A percentile compares a stretch with the other conserved stretches of the same genome.
These are phyloP conservation scores for Pterophyllum scalare DNA, from an alignment of 2,113 vertebrate species.

Conservation along the genomic window DNA sequence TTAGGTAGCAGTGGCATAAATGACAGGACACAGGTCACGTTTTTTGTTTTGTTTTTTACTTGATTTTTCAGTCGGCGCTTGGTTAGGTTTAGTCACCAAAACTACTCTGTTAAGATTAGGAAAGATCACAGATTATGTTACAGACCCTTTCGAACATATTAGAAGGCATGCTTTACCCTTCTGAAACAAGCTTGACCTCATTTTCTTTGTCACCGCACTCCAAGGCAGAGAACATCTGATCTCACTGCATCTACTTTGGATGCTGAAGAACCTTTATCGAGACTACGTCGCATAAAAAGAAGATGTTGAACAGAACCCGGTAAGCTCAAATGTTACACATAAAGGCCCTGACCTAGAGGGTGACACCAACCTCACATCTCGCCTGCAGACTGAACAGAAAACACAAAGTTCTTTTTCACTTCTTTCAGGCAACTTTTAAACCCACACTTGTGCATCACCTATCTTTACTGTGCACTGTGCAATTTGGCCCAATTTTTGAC, in stretches of 20 bases:
- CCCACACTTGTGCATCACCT: constrained; percentile 7
- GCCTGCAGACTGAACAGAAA: not conserved
- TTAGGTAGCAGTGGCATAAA: not conserved
- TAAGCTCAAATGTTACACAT: not conserved
- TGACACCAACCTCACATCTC: not conserved
- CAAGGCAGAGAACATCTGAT: not conserved
- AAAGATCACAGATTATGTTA: not conserved
- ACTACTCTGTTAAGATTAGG: not conserved
- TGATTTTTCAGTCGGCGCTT: not conserved
- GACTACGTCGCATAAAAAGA: not conserved
- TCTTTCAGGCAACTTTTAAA: constrained; percentile 30
- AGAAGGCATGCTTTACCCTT: not conserved
- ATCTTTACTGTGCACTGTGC: constrained; percentile 1
- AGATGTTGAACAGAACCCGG: not conserved
- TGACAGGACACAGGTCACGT: not conserved
- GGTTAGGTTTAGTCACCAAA: not conserved
- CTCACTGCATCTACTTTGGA: not conserved
- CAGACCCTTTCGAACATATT: not conserved
- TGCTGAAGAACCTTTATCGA: not conserved
- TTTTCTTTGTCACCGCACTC: not conserved
- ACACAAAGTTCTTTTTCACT: constrained; percentile 15
- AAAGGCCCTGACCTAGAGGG: not conserved
- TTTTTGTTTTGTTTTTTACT: not conserved
- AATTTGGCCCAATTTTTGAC: not conserved
- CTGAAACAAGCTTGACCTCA: not conserved